These are phyloP conservation scores for Drosophila repletoides DNA, from an alignment of 1,140 invertebrate genomes.

Conservation along the genomic window DNA sequence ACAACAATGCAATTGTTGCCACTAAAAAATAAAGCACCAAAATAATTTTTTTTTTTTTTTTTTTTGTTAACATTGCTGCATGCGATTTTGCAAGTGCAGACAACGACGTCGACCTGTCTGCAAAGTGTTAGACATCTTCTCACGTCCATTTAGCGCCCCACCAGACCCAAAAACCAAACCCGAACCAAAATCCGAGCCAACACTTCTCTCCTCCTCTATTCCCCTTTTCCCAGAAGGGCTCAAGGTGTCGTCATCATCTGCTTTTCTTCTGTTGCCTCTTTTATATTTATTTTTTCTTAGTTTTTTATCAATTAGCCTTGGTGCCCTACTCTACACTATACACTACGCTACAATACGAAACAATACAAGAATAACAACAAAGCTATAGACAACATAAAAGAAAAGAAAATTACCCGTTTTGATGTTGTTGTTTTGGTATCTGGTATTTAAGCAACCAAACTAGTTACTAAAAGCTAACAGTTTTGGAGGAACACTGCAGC, in stretches of 20 bases:
- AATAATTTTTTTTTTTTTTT: conserved; percentile 45
- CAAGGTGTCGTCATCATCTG: conserved; percentile 57
- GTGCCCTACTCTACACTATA: conserved; percentile 40
- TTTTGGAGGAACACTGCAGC: conserved; percentile 23
- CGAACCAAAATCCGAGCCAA: conserved; percentile 18
- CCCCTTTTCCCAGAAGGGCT: not conserved
- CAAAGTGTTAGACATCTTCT: conserved; percentile 79
- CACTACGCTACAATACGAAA: conserved; percentile 42
- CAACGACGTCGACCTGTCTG: conserved; percentile 66
- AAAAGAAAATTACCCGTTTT: conserved; percentile 50
- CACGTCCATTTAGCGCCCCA: conserved; percentile 52
- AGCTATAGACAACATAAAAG: conserved; percentile 31
- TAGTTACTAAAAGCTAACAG: not conserved
- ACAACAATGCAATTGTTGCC: conserved; percentile 66
- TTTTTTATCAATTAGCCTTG: conserved; percentile 74
- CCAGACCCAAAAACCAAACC: conserved; percentile 17
- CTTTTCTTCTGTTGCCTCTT: conserved; percentile 2
- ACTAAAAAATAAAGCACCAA: conserved; percentile 50
- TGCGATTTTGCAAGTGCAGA: conserved; percentile 70
- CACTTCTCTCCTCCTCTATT: conserved; percentile 6
- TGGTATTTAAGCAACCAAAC: conserved; percentile 60
- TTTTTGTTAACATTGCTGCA: conserved; percentile 26
- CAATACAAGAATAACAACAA: conserved; percentile 35
- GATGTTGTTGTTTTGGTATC: conserved; percentile 2
- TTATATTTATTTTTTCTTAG: conserved; percentile 21